Conservation (phyloP, 2,888 invertebrate species). For the Eumacrocentrus americanus region DNA sequence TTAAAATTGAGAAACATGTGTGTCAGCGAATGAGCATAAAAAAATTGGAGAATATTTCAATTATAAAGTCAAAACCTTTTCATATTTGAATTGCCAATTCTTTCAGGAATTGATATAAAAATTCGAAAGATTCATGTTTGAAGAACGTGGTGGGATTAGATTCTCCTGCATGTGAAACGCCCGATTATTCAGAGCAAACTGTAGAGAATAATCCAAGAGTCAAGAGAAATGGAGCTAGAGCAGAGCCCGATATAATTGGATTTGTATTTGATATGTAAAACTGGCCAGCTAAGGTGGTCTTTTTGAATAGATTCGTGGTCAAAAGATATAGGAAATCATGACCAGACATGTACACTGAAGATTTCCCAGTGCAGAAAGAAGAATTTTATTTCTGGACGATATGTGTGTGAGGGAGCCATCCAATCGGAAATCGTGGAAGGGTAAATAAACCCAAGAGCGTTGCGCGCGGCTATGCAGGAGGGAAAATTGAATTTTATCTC, state of each 20-base stretch:
- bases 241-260: too few relatives aligned
- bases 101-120: neutral
- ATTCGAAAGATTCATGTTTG: neutral
- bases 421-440: conserved; percentile 33
- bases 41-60: neutral
- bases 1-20: neutral
- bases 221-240: too few relatives aligned
- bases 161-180: neutral
- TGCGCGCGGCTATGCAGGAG: neutral
- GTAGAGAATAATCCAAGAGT: neutral
- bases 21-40: neutral
- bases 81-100: neutral
- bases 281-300: too few relatives aligned
- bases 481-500: conserved; percentile 52
- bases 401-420: conserved; percentile 18
- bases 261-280: too few relatives aligned
- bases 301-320: too few relatives aligned
- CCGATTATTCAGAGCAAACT: neutral
- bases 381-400: neutral
- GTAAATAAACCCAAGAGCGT: conserved; percentile 33
- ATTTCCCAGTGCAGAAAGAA: too few relatives aligned
- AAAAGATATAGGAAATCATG: too few relatives aligned
- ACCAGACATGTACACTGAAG: too few relatives aligned
- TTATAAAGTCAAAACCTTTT: neutral
- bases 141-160: too few relatives aligned